Evolutionary conservation across 2,113 vertebrate genomes (phyloP), one percentile per base, ranked within the genome.

Genomic region (Orycteropus afer): DNA sequence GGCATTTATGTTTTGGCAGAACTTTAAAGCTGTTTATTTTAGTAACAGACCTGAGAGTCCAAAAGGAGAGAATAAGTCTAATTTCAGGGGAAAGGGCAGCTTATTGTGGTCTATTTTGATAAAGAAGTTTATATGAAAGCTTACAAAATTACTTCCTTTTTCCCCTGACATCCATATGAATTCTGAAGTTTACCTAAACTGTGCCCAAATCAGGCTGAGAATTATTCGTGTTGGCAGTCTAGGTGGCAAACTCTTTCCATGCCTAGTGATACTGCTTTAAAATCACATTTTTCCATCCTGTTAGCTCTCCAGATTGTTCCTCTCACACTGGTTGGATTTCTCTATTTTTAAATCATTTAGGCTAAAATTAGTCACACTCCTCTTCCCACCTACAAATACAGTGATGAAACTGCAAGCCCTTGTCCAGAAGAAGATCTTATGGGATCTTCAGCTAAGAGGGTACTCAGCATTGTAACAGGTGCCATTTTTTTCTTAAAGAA

Each of bases 291-390:
- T 95, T 78, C 81, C 90, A 20, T 91, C 34, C 55, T 67, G 42
- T 86, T 86, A 74, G 14, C 9, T 2, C 1, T 81, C 73, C 13
- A 96, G 94, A 94, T 87, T 80, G 55, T 71, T 94, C 67, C 11
- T 59, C 65, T 67, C 57, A 53, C 53, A 77, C 7, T 90, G n/a
- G 53, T 18, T 85, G 40, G 77, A 89, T 96, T 94, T 93, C 34
- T 83, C n/a, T 89, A 34, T 74, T 95, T 91, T 94, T 20, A 97
- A 95, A 92, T 89, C 25, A 61, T 73, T 76, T 89, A 81, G 29
- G 14, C n/a, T 51, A 95, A 49, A 88, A 84, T 57, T 86, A 94
- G 27, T 86, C 65, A 86, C 49, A 89, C 8, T 2, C 1, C 3
- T 13, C 89, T 92, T 83, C 80, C 63, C 12, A 86, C 49, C 55